These are phyloP conservation scores for Villa cingulata DNA, from an alignment of 2,888 invertebrate species.

Conservation along the genomic window DNA sequence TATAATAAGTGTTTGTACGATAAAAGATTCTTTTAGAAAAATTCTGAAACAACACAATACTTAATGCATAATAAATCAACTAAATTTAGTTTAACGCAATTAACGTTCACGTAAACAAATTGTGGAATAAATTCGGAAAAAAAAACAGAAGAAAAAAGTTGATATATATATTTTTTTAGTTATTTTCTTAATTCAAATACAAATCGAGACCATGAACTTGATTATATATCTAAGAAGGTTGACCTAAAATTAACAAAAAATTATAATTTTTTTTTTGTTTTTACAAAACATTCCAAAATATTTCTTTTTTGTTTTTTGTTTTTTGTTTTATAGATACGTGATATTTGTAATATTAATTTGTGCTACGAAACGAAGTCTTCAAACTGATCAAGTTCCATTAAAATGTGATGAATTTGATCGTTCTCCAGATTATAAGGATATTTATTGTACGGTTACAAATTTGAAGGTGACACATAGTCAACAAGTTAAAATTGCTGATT, in stretches of 20 bases:
- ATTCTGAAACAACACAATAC: too few relatives aligned
- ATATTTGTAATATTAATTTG: neutral
- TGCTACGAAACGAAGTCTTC: neutral
- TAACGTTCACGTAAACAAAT: neutral
- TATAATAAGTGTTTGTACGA: too few relatives aligned
- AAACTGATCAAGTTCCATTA: constrained; percentile 29
- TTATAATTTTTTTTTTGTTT: neutral
- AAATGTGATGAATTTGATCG: constrained; percentile 33
- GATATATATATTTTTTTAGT: too few relatives aligned
- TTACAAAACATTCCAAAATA: too few relatives aligned
- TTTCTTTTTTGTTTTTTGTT: neutral
- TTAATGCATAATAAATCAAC: too few relatives aligned
- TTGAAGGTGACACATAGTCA: constrained; percentile 32
- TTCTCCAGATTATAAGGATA: constrained; percentile 23
- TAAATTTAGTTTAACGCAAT: neutral
- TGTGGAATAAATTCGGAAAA: neutral
- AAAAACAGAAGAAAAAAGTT: neutral
- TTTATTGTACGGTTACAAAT: constrained; percentile 30
- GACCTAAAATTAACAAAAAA: too few relatives aligned
- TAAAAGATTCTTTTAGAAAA: too few relatives aligned
- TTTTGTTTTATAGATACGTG: neutral
- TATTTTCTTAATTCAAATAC: too few relatives aligned
- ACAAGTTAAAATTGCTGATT: constrained; percentile 26
- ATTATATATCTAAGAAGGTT: too few relatives aligned
- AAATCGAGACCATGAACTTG: too few relatives aligned